Conservation (phyloP, 2,888 invertebrate species). For the Drosophila atripex region DNA sequence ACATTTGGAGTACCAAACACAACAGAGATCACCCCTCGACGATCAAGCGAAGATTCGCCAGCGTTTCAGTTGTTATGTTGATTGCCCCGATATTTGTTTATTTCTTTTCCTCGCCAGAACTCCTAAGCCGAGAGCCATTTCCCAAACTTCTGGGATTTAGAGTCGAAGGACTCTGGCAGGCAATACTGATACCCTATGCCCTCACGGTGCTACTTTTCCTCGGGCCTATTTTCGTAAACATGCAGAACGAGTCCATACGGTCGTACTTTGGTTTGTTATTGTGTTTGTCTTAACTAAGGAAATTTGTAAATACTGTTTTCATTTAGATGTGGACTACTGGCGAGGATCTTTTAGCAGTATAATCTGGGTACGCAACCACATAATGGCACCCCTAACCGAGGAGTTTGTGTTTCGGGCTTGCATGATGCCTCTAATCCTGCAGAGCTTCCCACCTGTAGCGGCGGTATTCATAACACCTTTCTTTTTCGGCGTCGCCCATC, state of each 20-base stretch:
- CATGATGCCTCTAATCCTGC: conserved; percentile 95
- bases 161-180: conserved; percentile 89
- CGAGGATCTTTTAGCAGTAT: conserved; percentile 88
- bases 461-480: conserved; percentile 94
- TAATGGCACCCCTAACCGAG: conserved; percentile 96
- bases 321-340: conserved; percentile 89
- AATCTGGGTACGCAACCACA: conserved; percentile 93
- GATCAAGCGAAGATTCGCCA: conserved; percentile 93
- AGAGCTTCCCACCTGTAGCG: conserved; percentile 89
- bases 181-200: conserved; percentile 89
- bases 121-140: conserved; percentile 87
- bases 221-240: conserved; percentile 92
- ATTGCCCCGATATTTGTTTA: conserved; percentile 91
- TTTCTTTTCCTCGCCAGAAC: conserved; percentile 87
- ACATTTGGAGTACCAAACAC: conserved; percentile 92
- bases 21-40: conserved; percentile 94
- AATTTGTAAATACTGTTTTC: neutral
- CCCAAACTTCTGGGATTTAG: conserved; percentile 91
- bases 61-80: conserved; percentile 92
- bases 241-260: conserved; percentile 88
- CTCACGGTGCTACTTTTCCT: conserved; percentile 92
- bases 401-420: conserved; percentile 98
- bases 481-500: conserved; percentile 97
- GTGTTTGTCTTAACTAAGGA: neutral
- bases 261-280: conserved; percentile 87